Evolutionary conservation across 2,797 vertebrate species (phyloP).

Genomic region (Synaphobranchus kaupii): DNA sequence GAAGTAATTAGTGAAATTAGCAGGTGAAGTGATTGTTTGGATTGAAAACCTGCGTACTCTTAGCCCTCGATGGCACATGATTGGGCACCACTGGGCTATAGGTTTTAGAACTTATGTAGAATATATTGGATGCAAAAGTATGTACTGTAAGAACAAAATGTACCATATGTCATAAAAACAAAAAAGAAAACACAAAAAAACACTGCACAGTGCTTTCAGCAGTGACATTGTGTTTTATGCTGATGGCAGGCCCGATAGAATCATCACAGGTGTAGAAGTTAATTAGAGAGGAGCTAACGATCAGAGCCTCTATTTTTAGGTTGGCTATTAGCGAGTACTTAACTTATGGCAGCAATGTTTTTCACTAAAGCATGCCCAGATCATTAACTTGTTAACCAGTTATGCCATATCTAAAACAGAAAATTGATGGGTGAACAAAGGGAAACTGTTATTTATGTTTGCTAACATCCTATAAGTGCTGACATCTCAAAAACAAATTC

Average conservation of each 20-base stretch:
- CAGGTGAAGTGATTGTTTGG: too few relatives aligned
- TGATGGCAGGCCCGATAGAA: not conserved
- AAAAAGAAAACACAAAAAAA: not conserved
- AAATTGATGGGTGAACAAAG: not conserved
- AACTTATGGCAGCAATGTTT: not conserved
- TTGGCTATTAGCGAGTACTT: not conserved
- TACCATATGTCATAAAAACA: not conserved
- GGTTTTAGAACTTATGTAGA: constrained; percentile 1
- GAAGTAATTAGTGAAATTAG: too few relatives aligned
- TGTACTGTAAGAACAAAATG: not conserved
- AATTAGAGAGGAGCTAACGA: not conserved
- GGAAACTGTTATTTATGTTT: too few relatives aligned
- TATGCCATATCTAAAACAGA: not conserved
- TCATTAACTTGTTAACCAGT: not conserved
- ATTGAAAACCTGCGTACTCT: too few relatives aligned
- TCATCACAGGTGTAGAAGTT: not conserved
- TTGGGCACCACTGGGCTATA: too few relatives aligned
- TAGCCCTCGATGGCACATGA: too few relatives aligned
- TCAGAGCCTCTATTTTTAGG: not conserved
- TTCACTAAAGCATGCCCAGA: not conserved
- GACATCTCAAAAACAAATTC: too few relatives aligned
- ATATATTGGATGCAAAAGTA: not conserved
- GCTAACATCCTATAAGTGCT: too few relatives aligned
- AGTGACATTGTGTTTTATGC: not conserved
- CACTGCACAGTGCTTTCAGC: not conserved